phyloP scores from a whole-genome alignment of 2,113 vertebrate species.

The Chaetorhynchus papuensis region DNA sequence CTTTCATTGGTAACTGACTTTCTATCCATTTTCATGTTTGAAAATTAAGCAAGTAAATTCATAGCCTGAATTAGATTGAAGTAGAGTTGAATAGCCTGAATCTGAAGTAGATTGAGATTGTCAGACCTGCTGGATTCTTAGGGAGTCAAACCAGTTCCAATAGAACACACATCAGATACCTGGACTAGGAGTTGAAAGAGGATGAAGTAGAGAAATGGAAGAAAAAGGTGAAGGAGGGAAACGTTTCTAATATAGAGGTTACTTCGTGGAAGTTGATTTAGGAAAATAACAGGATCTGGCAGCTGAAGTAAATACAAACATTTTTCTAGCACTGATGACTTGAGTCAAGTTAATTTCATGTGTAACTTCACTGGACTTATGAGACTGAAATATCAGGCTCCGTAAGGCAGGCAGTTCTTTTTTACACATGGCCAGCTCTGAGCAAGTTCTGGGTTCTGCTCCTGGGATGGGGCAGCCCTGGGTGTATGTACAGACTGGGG shows the following conservation, averaged over 20 bases:
- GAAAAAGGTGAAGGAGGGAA: not conserved
- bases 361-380: not conserved
- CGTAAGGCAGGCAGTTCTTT: not conserved
- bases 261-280: not conserved
- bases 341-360: not conserved
- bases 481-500: accelerated
- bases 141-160: not conserved
- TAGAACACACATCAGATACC: not conserved
- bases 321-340: not conserved
- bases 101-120: not conserved
- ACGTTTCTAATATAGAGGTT: not conserved
- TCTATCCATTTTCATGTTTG: not conserved
- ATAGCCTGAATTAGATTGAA: not conserved
- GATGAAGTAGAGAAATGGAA: not conserved
- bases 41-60: not conserved
- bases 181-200: not conserved
- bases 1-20: not conserved
- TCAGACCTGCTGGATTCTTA: not conserved
- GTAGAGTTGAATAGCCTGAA: too few species aligned
- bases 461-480: not conserved
- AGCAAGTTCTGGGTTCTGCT: not conserved
- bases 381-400: not conserved
- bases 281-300: not conserved
- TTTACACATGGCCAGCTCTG: not conserved
- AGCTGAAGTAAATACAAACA: not conserved